phyloP scores from a whole-genome alignment of 2,113 vertebrate genomes.

The Elephantulus edwardii region DNA sequence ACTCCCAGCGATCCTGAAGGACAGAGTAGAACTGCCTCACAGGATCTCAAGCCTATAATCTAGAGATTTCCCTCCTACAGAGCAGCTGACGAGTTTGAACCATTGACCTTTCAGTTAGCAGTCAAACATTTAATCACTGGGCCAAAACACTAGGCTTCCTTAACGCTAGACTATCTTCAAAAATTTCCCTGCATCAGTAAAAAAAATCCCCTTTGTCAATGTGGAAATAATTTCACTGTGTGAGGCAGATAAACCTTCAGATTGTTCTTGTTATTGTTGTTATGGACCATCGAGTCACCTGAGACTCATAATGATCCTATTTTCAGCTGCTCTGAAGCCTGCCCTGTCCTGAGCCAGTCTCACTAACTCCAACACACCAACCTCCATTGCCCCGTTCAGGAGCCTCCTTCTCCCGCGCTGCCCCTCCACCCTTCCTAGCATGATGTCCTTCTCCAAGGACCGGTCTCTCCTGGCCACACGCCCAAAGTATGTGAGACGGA shows the following conservation, averaged over 20 bases:
- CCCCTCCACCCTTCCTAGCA: background rate
- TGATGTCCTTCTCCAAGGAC: too few species aligned
- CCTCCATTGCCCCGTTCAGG: too few species aligned
- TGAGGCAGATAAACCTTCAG: background rate
- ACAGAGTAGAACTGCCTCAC: background rate
- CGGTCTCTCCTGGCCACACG: too few species aligned
- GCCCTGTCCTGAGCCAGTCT: too few species aligned
- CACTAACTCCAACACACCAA: too few species aligned
- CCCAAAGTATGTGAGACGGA: too few species aligned
- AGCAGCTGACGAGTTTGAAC: background rate
- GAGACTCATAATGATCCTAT: too few species aligned
- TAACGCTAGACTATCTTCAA: background rate
- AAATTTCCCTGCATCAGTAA: background rate
- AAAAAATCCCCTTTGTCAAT: background rate
- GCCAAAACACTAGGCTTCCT: too few species aligned
- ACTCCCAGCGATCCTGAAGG: background rate
- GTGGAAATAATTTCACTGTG: background rate
- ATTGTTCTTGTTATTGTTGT: too few species aligned
- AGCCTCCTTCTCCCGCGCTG: too few species aligned
- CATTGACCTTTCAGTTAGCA: background rate
- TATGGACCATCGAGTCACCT: too few species aligned
- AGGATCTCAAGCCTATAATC: background rate
- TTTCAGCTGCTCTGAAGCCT: too few species aligned
- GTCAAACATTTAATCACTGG: background rate
- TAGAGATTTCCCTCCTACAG: background rate